Base-by-base conservation (phyloP, 2,888 invertebrate genomes). In the Onthophagus sagittarius region DNA sequence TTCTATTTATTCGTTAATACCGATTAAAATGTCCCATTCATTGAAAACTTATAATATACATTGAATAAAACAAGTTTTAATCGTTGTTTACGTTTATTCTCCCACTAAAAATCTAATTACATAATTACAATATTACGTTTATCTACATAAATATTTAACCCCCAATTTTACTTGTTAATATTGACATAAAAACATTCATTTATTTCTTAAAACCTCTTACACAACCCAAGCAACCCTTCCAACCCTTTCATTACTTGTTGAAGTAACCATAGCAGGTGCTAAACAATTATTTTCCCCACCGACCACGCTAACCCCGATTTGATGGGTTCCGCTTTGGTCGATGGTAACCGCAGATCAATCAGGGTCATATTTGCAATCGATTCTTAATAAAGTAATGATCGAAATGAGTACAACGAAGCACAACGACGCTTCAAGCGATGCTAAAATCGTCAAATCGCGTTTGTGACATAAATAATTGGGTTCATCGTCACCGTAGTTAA, bases 221-320 rank as follows among this genome's bases (percentile, higher is more conserved):
- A 63, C 88, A 75, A 89, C 86, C 90, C 90, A 90, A 31, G 89
- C 90, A 5, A 90, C 89, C 33, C 88, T 84, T 7, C 88, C 87
- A 32, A 87, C 86, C 76, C 88, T 86, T 72, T 88, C 89, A 84
- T 76, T 87, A 82, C 78, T 86, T 83, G 62, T 71, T 9, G 71
- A 65, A 9, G 75, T 67, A 23, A 70, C 86, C 79, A 53, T 11
- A 53, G 9, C 39, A 4, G 73, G 86, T 83, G 75, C 86, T 81
- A 79, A 85, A 2, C 79, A 77, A 75, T 79, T 80, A 39, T 80
- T 82, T 72, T 80, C 80, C 31, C 82, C 82, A 64, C 83, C 83
- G 70, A 82, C 79, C 23, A 82, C 82, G 73, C 82, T 83, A 67
- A 84, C 82, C 70, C 83, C 83, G 72, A 80, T 80, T 15, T 79